Conservation (phyloP, 2,113 vertebrate genomes). For the Camelus bactrianus region DNA sequence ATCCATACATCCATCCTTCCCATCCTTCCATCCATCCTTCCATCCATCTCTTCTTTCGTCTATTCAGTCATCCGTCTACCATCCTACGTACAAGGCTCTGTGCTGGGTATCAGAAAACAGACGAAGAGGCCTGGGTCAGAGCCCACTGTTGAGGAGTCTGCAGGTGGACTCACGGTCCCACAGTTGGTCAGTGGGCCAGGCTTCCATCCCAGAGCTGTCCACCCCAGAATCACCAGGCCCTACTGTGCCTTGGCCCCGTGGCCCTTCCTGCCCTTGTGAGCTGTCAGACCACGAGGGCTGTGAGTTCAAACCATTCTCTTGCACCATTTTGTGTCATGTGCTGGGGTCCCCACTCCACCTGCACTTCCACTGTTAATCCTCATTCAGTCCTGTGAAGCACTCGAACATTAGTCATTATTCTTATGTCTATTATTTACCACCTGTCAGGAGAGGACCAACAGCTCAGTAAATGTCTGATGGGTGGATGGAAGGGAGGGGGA, state of each 20-base stretch:
- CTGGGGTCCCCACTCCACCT: neutral
- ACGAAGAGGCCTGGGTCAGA: neutral
- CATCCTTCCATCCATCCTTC: neutral
- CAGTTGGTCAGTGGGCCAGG: neutral
- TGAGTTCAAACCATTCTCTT: neutral
- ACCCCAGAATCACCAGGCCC: neutral
- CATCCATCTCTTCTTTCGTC: no score
- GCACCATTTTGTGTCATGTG: neutral
- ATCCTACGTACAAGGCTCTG: neutral
- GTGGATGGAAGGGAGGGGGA: neutral
- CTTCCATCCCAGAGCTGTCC: neutral
- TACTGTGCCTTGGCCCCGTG: neutral
- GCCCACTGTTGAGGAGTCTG: neutral
- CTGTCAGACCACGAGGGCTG: neutral
- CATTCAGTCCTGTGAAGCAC: neutral
- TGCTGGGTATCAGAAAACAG: neutral
- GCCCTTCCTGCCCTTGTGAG: neutral
- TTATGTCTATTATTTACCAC: fast-evolving
- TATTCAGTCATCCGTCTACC: no score
- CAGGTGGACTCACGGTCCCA: neutral
- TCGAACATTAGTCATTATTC: fast-evolving
- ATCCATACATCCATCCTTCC: neutral
- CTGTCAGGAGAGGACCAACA: neutral
- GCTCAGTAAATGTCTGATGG: neutral
- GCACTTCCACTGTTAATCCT: neutral